Evolutionary conservation across 2,888 invertebrate species (phyloP), one percentile per base, ranked within the genome.

Genomic region (Mimumesa dahlbomi): DNA sequence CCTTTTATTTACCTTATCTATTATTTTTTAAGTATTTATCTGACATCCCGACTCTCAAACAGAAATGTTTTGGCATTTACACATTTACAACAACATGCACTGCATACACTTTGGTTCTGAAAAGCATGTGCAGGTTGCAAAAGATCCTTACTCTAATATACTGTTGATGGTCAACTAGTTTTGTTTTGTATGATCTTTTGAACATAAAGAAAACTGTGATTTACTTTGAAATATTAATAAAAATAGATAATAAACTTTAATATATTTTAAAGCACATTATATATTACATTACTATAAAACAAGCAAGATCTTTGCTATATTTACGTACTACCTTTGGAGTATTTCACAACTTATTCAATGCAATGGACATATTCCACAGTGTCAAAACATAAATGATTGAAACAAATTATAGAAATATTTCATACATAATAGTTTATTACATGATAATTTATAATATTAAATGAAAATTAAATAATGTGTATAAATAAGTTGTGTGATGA

Each of bases 41-140:
- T 83, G 84, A 83, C 83, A 84, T 84, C 82, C 79, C 77, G 82
- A 82, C 82, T 81, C 61, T 74, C 62, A 73, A 72, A 56, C 57
- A 45, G 61, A 63, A 58, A 49, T 66, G 13, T 54, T 53, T 71
- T 46, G 31, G 25, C 49, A 58, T 43, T 71, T 54, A 57, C 22
- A 65, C 50, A 45, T 56, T 63, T 66, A 36, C 46, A 38, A 61
- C n/a, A 21, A 11, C 36, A 52, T 53, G 36, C 36, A 43, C 21
- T 34, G 21, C 38, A 29, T 22, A 42, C n/a, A n/a, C n/a, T n/a
- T n/a, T n/a, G n/a, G n/a, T n/a, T 49, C 13, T 53, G 40, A 13
- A 22, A 50, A 70, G 57, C 54, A 61, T 50, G 42, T 36, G 31
- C 25, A 36, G 22, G 40, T 57, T 49, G 36, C 11, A 42, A 34